Evolutionary conservation across 2,888 invertebrate species (phyloP).

Genomic region (Caenorhabditis angaria): DNA sequence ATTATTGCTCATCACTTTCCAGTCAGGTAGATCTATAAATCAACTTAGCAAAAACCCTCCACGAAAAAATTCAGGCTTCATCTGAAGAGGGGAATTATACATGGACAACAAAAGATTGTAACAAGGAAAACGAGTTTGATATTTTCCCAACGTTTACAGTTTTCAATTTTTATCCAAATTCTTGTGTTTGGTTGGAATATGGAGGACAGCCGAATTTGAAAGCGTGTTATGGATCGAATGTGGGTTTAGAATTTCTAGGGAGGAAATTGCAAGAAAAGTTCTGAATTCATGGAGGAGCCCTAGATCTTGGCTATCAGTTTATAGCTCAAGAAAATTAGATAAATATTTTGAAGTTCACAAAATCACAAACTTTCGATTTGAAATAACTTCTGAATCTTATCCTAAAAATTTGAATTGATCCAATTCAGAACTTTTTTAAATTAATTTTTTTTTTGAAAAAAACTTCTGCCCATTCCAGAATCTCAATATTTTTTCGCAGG

Average conservation of each 20-base stretch:
- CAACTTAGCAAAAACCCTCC: too few relatives aligned
- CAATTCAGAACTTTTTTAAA: not conserved
- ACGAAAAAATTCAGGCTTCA: slow-evolving; percentile 9
- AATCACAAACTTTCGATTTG: too few relatives aligned
- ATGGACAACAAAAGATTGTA: slow-evolving; percentile 34
- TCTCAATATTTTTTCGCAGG: slow-evolving; percentile 17
- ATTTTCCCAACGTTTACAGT: slow-evolving; percentile 45
- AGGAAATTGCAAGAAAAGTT: too few relatives aligned
- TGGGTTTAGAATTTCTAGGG: slow-evolving; percentile 7
- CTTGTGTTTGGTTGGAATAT: slow-evolving; percentile 45
- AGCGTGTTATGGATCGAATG: slow-evolving; percentile 41
- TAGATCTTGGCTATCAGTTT: too few relatives aligned
- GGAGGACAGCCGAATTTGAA: slow-evolving; percentile 31
- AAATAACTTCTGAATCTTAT: too few relatives aligned
- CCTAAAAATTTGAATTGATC: too few relatives aligned
- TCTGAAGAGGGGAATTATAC: slow-evolving; percentile 22
- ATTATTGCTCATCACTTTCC: slow-evolving; percentile 37
- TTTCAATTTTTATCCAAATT: slow-evolving; percentile 43
- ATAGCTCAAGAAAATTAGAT: too few relatives aligned
- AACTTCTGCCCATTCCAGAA: not conserved
- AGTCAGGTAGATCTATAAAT: slow-evolving; percentile 10
- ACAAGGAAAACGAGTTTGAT: slow-evolving; percentile 47
- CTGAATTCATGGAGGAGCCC: too few relatives aligned
- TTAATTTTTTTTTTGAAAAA: slow-evolving; percentile 5
- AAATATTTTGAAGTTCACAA: too few relatives aligned